These are phyloP conservation scores for Sebastolobus altivelis DNA, from an alignment of 2,797 vertebrate species.

Conservation along the genomic window DNA sequence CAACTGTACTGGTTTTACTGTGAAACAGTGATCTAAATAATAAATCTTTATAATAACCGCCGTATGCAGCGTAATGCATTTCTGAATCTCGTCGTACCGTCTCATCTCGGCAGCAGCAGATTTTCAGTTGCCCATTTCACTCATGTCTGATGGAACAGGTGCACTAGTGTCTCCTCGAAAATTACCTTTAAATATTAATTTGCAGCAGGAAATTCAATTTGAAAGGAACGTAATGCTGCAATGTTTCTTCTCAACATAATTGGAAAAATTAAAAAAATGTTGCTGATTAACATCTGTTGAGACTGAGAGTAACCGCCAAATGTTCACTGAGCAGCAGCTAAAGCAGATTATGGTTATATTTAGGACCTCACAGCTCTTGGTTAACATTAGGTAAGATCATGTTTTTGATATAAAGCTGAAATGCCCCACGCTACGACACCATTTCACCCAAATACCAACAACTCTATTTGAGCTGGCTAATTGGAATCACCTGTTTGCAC, in stretches of 20 bases:
- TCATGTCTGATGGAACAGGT: not conserved
- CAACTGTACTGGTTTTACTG: not conserved
- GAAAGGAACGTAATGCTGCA: not conserved
- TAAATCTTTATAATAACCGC: not conserved
- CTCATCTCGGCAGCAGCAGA: not conserved
- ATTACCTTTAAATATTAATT: too few relatives aligned
- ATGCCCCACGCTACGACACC: not conserved
- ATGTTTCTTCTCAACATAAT: not conserved
- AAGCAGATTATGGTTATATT: not conserved
- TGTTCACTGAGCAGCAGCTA: not conserved
- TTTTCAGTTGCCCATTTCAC: not conserved
- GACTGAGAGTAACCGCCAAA: not conserved
- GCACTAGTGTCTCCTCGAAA: too few relatives aligned
- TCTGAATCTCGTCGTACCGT: accelerated
- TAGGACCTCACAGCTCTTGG: not conserved
- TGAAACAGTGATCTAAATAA: not conserved
- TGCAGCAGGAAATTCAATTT: too few relatives aligned
- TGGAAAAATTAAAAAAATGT: not conserved
- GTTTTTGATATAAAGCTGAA: not conserved
- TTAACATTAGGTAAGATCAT: not conserved
- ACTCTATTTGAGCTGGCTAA: not conserved
- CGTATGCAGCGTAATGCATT: not conserved
- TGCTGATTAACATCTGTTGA: not conserved
- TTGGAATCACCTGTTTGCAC: not conserved
- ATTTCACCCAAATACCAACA: not conserved